These are phyloP conservation scores for Eupithecia tripunctaria DNA, from an alignment of 2,888 invertebrate species.

Conservation along the genomic window DNA sequence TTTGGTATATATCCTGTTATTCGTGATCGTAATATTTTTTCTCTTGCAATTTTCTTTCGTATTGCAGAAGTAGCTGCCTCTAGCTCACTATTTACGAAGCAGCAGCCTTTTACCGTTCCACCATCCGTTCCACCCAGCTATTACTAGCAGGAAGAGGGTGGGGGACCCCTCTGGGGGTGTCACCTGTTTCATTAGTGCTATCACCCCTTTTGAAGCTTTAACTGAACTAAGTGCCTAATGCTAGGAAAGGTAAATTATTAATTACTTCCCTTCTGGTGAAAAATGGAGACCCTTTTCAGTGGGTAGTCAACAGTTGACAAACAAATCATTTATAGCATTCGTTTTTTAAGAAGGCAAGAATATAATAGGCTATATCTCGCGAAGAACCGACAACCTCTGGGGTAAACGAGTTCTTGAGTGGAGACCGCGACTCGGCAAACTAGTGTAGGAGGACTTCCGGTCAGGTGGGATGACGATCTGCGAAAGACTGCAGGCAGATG, in stretches of 20 bases:
- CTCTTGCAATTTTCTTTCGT: conserved; percentile 23
- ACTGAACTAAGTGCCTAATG: conserved; percentile 26
- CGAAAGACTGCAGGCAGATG: too few species aligned
- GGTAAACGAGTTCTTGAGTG: too few species aligned
- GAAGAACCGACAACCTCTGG: too few species aligned
- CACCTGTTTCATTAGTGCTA: conserved; percentile 44
- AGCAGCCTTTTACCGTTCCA: conserved; percentile 31
- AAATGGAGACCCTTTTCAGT: background rate
- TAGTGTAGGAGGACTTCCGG: too few species aligned
- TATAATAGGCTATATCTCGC: too few species aligned
- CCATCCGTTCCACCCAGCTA: conserved; percentile 34
- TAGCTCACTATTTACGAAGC: conserved; percentile 31
- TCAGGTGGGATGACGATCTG: too few species aligned
- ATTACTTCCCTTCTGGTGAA: background rate
- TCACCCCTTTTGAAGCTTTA: conserved; percentile 38
- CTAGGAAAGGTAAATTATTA: conserved; percentile 7
- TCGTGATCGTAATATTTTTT: background rate
- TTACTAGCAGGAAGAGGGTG: conserved; percentile 39
- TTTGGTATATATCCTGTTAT: background rate
- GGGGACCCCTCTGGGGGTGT: conserved; percentile 23
- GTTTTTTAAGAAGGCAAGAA: too few species aligned
- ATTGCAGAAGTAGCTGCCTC: background rate
- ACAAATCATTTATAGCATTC: too few species aligned
- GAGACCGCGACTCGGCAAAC: too few species aligned
- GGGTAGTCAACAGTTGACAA: too few species aligned